phyloP scores from a whole-genome alignment of 2,113 vertebrate species.

The Ammospiza nelsoni region DNA sequence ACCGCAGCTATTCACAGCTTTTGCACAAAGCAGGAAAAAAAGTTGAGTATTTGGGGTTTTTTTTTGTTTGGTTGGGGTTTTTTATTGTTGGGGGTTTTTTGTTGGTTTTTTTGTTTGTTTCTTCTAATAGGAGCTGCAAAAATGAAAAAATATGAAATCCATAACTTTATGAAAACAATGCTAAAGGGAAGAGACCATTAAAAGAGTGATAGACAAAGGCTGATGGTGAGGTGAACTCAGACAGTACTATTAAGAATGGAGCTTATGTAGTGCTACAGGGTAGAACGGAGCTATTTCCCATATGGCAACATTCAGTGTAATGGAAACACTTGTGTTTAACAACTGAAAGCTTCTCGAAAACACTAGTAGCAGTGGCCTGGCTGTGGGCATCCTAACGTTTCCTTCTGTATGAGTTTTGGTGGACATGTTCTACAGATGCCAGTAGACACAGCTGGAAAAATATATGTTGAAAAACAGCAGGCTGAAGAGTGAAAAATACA shows the following conservation, averaged over 20 bases:
- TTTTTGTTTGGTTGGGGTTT: too few relatives aligned
- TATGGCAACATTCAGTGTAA: neutral
- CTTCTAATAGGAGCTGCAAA: neutral
- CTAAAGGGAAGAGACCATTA: neutral
- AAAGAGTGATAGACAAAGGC: neutral
- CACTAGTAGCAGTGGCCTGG: fast-evolving
- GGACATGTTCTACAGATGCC: neutral
- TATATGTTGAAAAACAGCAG: neutral
- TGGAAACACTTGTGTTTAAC: neutral
- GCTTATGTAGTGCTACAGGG: neutral
- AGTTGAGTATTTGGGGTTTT: fast-evolving
- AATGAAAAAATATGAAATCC: neutral
- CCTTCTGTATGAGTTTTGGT: neutral
- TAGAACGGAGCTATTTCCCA: neutral
- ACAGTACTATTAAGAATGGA: neutral
- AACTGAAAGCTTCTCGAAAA: neutral
- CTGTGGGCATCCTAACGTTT: neutral
- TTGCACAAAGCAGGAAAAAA: neutral
- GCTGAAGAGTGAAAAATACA: neutral
- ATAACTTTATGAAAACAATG: neutral
- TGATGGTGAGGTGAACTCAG: neutral
- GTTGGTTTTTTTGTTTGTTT: neutral
- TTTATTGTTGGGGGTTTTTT: too few relatives aligned
- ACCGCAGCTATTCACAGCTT: neutral
- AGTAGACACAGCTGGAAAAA: fast-evolving